Conservation (phyloP, 2,113 vertebrate genomes). For the Saccopteryx bilineata region DNA sequence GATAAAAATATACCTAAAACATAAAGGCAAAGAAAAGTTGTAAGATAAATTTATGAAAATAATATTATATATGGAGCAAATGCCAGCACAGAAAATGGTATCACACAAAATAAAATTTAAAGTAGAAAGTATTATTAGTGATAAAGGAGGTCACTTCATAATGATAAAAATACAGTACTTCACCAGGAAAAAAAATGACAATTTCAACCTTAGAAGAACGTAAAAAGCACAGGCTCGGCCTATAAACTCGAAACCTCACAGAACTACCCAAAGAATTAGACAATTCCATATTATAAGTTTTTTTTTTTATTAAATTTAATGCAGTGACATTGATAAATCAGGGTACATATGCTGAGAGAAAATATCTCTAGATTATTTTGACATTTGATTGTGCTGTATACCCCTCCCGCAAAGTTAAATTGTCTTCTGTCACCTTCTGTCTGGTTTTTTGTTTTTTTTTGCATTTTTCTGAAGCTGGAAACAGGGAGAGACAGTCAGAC, state of each 20-base stretch:
- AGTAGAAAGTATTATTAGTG: not conserved
- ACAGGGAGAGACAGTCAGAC: too few species aligned
- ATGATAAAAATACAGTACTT: not conserved
- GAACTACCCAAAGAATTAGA: conserved; percentile 23
- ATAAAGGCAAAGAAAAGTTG: not conserved
- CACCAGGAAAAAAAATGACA: not conserved
- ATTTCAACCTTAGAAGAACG: not conserved
- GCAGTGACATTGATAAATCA: too few species aligned
- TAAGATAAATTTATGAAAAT: not conserved
- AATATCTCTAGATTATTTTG: too few species aligned
- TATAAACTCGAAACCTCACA: not conserved
- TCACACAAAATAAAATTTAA: conserved; percentile 4
- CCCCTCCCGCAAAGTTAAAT: too few species aligned
- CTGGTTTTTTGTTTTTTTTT: too few species aligned
- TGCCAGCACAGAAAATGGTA: not conserved
- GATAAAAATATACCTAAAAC: not conserved
- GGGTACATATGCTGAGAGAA: too few species aligned
- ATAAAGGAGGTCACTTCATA: not conserved
- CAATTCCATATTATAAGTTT: not conserved
- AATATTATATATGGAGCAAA: not conserved
- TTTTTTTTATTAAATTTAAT: too few species aligned
- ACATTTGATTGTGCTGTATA: too few species aligned
- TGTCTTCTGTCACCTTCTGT: too few species aligned
- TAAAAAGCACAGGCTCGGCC: not conserved
- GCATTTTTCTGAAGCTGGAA: too few species aligned